Base-by-base conservation (phyloP, 2,797 vertebrate species). In the Thaleichthys pacificus region DNA sequence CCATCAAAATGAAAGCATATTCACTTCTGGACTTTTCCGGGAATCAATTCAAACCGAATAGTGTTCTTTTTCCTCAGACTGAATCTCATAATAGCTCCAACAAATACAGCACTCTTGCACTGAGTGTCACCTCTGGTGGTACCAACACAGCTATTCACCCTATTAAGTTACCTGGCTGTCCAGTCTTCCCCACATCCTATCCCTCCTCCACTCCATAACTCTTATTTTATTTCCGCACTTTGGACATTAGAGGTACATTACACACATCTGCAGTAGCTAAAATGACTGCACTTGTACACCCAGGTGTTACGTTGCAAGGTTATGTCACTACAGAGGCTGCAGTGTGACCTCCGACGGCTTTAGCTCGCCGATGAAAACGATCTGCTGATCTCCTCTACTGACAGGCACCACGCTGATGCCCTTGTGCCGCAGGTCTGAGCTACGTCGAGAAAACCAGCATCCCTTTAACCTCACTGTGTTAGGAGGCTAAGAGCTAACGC, bases 41-140 rank as follows among this genome's bases (percentile, higher is more conserved):
- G 90, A 93, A 95, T 95, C 93, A 94, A 95, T 95, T 94, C 93
- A 95, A 95, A 95, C 93, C 80, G 89, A 94, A 91, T 95, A 93
- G 91, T 93, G 90, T 79, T 91, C 90, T 91, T 93, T 93, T 94
- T 92, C 88, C 19, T 22, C 87, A 77, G 88, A 85, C 89, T 91
- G 90, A 91, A 93, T 92, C 93, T 92, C 90, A 93, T 95, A 93
- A 94, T 90, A 90, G 87, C 89, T 94, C 91, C 91, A 92, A 92
- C 93, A 94, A 93, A 94, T 93, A 93, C 89, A 88, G 93, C 93
- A 94, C 93, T 94, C 80, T 92, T 90, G 89, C 89, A 91, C 89
- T 85, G 89, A 61, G 89, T 93, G 93, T 94, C 93, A 94, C 93
- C 92, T 89, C 87, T 73, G 87, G 87, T 86, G 90, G 91, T 90